Base-by-base conservation (phyloP, 2,888 invertebrate species). In the Diarsia brunnea region DNA sequence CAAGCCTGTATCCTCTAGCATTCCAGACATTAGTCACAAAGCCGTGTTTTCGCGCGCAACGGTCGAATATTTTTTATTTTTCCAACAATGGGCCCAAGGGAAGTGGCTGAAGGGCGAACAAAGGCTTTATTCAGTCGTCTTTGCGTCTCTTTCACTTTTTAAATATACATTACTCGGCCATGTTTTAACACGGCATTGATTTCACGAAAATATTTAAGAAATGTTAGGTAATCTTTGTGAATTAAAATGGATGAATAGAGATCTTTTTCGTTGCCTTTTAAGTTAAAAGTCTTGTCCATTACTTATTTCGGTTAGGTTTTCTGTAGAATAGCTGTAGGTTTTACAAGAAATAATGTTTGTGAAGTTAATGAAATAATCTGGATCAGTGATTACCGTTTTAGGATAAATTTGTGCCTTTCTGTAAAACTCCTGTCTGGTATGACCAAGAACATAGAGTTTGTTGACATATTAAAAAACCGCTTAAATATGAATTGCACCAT, bases 41-140 rank as follows among this genome's bases (percentile, higher is more conserved):
- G 80, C 65, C 73, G 73, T 75, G 66, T 79, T 76, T 81, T 74
- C 68, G 53, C 81, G 80, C 73, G 69, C 84, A 73, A 75, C 38
- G 63, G 70, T 53, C 51, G 63, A 82, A 78, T 79, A 49, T 81
- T 75, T 81, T 84, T 86, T 86, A 69, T 79, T 81, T 84, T 78
- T 69, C 24, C 73, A 77, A 89, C 89, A 90, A 90, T 85, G 75
- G 84, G 69, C 75, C 74, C 78, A 85, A 86, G 85, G 84, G 88
- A 87, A 88, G 86, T 85, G 78, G 76, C 87, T 82, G 83, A 80
- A 87, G 64, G 69, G 79, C 73, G 83, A 88, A 90, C 89, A 90
- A 90, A 83, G 68, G 78, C 85, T 82, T 88, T 88, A 85, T 91
- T 87, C 83, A 75, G 76, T 78, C 74, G 68, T 73, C 55, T 79